Base-by-base conservation (phyloP, 2,797 vertebrate genomes). In the Sparidentex hasta region DNA sequence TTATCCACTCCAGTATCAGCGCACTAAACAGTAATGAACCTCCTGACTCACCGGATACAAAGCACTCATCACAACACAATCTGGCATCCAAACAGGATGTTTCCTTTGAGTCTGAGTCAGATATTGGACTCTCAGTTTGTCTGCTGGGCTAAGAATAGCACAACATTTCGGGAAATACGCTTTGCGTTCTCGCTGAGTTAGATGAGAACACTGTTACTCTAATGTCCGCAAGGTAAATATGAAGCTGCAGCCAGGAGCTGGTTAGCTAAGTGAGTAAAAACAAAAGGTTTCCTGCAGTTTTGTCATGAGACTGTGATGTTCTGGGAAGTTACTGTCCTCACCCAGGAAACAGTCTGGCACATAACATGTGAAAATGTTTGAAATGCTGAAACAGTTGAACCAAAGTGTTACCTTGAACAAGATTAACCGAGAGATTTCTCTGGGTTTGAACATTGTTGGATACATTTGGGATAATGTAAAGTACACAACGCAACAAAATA, bases 11-110 rank as follows among this genome's bases (percentile, higher is more conserved):
- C 46, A 47, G 47, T 52, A 69, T 85, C 65, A 78, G 67, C 73
- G 18, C 58, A 63, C 65, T 41, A 50, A 80, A 85, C 58, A 79
- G 73, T 90, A 78, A 83, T 63, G 57, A 81, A 82, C 73, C 56
- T 68, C 57, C 21, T 67, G 57, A 74, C 61, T 63, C 78, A 82
- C 70, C 64, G 77, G 44, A 71, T 7, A 72, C 38, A 64, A 67
- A 73, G 71, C 67, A 82, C 56, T 66, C 57, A 64, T 56, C 74
- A 82, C 74, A 82, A 80, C 66, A 65, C 66, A 83, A 74, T 84
- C 41, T 77, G 17, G 33, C 65, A 62, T 62, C 58, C 51, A 76
- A 85, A 87, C 65, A 84, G 70, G 76, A 75, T 69, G 62, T 81
- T 83, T 83, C 76, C 61, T 65, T 47, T 81, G 73, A 81, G 67